Evolutionary conservation across 2,888 invertebrate genomes (phyloP).

Genomic region (Meganola albula): DNA sequence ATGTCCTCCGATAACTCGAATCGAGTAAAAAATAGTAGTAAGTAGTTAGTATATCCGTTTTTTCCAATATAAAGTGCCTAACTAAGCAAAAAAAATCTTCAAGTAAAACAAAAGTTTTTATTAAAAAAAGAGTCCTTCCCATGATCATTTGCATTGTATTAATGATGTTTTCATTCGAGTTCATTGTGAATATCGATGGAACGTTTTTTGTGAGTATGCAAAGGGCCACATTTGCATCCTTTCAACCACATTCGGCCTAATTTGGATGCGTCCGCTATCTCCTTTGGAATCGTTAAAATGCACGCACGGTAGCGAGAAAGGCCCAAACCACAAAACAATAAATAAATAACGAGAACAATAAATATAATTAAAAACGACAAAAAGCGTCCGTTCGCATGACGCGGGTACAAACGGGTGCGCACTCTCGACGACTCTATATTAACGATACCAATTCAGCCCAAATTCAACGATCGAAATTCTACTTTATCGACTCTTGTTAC

Average conservation of each 20-base stretch:
- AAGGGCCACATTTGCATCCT: conserved; percentile 64
- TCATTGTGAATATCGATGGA: conserved; percentile 41
- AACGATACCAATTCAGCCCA: conserved; percentile 41
- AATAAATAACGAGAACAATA: conserved; percentile 75
- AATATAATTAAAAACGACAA: conserved; percentile 76
- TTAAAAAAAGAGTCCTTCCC: conserved; percentile 38
- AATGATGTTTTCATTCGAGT: conserved; percentile 62
- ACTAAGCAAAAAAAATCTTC: conserved; percentile 7
- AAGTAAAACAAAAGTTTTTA: conserved; percentile 28
- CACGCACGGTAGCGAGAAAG: conserved; percentile 68
- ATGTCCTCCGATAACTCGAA: conserved; percentile 23
- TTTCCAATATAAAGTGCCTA: conserved; percentile 20
- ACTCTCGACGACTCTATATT: conserved; percentile 65
- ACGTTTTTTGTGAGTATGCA: conserved; percentile 56
- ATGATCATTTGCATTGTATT: conserved; percentile 57
- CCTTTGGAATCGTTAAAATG: conserved; percentile 62
- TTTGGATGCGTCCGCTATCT: conserved; percentile 70
- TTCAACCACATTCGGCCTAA: conserved; percentile 56
- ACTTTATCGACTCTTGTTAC: conserved; percentile 33
- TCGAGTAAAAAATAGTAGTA: conserved; percentile 24
- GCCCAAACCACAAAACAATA: conserved; percentile 65
- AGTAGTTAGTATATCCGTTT: conserved; percentile 23
- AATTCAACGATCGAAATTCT: conserved; percentile 31
- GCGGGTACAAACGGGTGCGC: conserved; percentile 64
- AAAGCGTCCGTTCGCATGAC: conserved; percentile 69